These are phyloP conservation scores for Tachyglossus aculeatus DNA, from an alignment of 2,797 vertebrate species.

Conservation along the genomic window DNA sequence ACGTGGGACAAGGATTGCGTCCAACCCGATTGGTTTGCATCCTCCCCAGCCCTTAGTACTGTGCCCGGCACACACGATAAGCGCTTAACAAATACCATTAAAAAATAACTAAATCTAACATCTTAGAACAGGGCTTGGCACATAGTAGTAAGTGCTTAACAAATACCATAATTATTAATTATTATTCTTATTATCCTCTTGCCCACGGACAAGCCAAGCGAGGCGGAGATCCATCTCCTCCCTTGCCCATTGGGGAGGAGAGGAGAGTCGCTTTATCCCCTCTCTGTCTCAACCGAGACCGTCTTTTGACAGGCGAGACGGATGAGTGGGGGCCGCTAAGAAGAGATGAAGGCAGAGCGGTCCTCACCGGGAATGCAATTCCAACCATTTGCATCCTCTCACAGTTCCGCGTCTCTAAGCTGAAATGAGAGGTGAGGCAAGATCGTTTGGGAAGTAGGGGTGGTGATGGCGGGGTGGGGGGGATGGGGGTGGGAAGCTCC, in stretches of 20 bases:
- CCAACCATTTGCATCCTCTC: constrained; percentile 10
- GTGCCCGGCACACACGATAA: too few relatives aligned
- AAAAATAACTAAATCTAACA: too few relatives aligned
- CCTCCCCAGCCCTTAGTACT: too few relatives aligned
- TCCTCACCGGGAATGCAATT: not conserved
- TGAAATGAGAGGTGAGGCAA: constrained; percentile 41
- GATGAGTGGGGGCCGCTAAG: not conserved
- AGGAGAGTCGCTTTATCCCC: constrained; percentile 11
- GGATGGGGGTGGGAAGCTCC: constrained; percentile 31
- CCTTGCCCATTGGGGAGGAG: not conserved
- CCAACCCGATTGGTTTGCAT: too few relatives aligned
- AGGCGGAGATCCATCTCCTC: constrained; percentile 18
- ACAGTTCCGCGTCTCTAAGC: constrained; percentile 2
- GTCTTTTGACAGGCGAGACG: constrained; percentile 15
- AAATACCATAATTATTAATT: too few relatives aligned
- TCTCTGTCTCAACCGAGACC: constrained; percentile 6
- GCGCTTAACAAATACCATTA: too few relatives aligned
- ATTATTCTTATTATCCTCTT: too few relatives aligned
- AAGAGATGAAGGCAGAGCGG: not conserved
- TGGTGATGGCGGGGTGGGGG: too few relatives aligned
- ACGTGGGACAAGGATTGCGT: too few relatives aligned
- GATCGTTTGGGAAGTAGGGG: constrained; percentile 8
- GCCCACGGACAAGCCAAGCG: constrained; percentile 24
- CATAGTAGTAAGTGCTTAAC: too few relatives aligned
- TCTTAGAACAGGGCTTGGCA: too few relatives aligned